Evolutionary conservation across 2,113 vertebrate species (phyloP).

Genomic region (Tragelaphus scriptus): DNA sequence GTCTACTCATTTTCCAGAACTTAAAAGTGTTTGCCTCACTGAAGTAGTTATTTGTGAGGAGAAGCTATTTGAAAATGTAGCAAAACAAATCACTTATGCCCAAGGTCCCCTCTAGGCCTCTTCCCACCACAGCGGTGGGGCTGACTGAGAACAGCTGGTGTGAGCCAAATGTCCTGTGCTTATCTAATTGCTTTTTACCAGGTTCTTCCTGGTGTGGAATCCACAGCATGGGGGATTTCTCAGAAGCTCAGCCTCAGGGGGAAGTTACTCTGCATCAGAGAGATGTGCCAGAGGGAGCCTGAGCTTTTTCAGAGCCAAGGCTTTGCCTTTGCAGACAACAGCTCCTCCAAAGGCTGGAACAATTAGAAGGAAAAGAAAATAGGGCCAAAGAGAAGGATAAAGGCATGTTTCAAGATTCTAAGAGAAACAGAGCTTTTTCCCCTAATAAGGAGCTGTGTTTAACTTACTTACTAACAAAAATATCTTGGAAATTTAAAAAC

Average conservation of each 20-base stretch:
- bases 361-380: conserved; percentile 21
- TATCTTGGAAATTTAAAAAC: background rate
- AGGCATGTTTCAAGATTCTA: background rate
- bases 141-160: background rate
- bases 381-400: background rate
- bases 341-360: background rate
- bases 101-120: background rate
- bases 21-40: background rate
- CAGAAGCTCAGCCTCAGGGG: conserved; percentile 29
- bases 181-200: conserved; percentile 38
- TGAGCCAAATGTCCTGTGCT: background rate
- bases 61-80: background rate
- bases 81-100: background rate
- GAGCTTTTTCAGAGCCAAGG: conserved; percentile 17
- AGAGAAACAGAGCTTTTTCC: background rate
- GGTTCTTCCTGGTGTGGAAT: conserved; percentile 20
- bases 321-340: background rate
- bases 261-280: conserved; percentile 2
- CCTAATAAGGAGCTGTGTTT: background rate
- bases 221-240: conserved; percentile 30
- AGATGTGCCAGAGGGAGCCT: background rate
- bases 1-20: background rate
- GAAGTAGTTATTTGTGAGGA: background rate
- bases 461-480: background rate
- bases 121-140: background rate